Base-by-base conservation (phyloP, 1,140 invertebrate genomes). In the Drosophila bocki region DNA sequence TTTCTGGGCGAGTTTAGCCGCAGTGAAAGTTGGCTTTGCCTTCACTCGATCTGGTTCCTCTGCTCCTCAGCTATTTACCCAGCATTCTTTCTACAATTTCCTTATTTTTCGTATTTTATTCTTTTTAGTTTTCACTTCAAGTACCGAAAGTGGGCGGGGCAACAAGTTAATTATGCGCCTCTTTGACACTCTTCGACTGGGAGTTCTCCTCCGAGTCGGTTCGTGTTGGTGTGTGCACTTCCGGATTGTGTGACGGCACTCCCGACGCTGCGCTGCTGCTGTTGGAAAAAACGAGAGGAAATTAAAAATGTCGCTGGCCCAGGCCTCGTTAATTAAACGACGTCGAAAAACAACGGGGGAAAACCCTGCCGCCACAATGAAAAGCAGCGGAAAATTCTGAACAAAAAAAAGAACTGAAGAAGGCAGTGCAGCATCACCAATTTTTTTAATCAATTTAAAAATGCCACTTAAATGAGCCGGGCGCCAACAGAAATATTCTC, bases 401-500 rank as follows among this genome's bases (percentile, higher is more conserved):
- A 22, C 22, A 22, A 22, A 64, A 77, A 29, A 29, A 64, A 77
- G 74, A 54, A 62, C 60, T 74, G 63, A 75, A 58, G 67, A 64
- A 70, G 76, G 53, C 47, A 41, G 29, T 3, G 56, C 42, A 56
- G 58, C 37, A 51, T 47, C 68, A 48, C 54, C 56, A 51, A 67
- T 79, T 84, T 87, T 85, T 86, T 87, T 88, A 84, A 87, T 87
- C 84, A 87, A 88, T 87, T 87, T 90, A 76, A 84, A 88, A 88
- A 71, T 32, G 78, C 59, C 84, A 78, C 84, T 90, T 84, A 80
- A 84, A 76, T 68, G 65, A 50, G 78, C 29, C 51, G 48, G 58
- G 61, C 75, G 58, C 48, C 78, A 59, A 63, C 60, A 54, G 77
- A 83, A 72, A 82, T 83, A 77, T 80, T 72, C 77, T 80, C 79